Evolutionary conservation across 2,113 vertebrate species (phyloP).

Genomic region (Menidia beryllina): DNA sequence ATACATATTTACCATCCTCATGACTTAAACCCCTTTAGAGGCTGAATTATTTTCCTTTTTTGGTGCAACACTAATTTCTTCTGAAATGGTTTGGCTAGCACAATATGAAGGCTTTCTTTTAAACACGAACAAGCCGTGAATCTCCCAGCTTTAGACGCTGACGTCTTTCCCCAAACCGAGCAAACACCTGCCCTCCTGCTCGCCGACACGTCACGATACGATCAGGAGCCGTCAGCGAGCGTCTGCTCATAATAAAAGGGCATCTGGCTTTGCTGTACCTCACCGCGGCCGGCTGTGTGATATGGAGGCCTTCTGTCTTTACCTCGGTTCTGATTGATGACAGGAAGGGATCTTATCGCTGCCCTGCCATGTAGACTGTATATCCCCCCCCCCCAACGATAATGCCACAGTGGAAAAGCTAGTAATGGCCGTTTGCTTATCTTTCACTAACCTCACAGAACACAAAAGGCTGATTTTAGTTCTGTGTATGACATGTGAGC

Average conservation of each 20-base stretch:
- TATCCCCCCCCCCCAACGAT: constrained; percentile 52
- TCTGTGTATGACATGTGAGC: constrained; percentile 17
- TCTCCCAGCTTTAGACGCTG: no score
- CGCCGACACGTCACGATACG: constrained; percentile 1
- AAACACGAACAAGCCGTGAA: no score
- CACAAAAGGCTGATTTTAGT: constrained; percentile 23
- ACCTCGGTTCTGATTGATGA: constrained; percentile 34
- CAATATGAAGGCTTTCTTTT: no score
- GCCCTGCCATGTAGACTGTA: constrained; percentile 6
- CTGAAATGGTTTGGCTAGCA: no score
- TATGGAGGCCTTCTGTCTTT: constrained; percentile 48
- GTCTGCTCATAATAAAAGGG: constrained; percentile 43
- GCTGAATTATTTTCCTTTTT: no score
- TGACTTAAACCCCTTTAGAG: no score
- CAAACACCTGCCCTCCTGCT: constrained; percentile 7
- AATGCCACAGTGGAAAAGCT: constrained; percentile 30
- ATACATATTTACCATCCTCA: no score
- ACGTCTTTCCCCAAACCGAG: not conserved
- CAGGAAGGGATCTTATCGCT: constrained; percentile 50
- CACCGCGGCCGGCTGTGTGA: constrained; percentile 18
- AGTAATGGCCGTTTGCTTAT: constrained; percentile 47
- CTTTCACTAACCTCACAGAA: constrained; percentile 13
- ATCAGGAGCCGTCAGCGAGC: constrained; percentile 30
- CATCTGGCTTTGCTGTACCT: constrained; percentile 40
- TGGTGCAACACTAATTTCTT: no score